phyloP scores from a whole-genome alignment of 2,113 vertebrate genomes.

The Coryphaenoides rupestris region DNA sequence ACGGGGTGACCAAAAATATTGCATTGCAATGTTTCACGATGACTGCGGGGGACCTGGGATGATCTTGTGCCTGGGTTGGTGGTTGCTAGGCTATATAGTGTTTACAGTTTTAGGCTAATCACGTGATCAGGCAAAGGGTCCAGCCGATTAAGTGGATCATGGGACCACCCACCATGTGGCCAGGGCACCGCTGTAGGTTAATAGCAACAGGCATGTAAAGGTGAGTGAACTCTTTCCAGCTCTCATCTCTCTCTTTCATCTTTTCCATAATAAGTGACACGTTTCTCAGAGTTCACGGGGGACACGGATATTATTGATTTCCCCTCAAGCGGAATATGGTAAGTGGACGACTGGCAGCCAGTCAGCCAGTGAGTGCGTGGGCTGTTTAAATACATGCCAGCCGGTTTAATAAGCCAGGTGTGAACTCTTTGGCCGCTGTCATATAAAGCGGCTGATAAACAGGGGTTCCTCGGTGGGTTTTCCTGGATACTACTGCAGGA shows the following conservation, averaged over 20 bases:
- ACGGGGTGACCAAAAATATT: too few relatives aligned
- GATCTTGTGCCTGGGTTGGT: conserved; percentile 1
- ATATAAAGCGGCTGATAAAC: neutral
- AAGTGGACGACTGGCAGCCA: conserved; percentile 40
- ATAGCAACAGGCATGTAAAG: conserved; percentile 85
- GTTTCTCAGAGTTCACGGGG: conserved; percentile 21
- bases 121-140: conserved; percentile 81
- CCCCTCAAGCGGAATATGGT: conserved; percentile 64
- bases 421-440: conserved; percentile 31
- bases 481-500: too few relatives aligned
- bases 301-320: conserved; percentile 39
- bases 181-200: conserved; percentile 82
- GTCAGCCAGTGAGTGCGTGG: neutral
- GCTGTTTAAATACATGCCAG: neutral
- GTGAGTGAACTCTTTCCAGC: conserved; percentile 71
- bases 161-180: conserved; percentile 88
- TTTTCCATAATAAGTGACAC: conserved; percentile 35
- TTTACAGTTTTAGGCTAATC: conserved; percentile 59
- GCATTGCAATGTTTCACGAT: too few relatives aligned
- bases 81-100: too few relatives aligned
- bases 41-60: neutral
- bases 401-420: conserved; percentile 39
- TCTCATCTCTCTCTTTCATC: conserved; percentile 26
- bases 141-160: conserved; percentile 74
- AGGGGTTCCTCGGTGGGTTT: neutral